These are phyloP conservation scores for Harpegnathos saltator DNA, from an alignment of 1,140 invertebrate genomes.

Conservation along the genomic window DNA sequence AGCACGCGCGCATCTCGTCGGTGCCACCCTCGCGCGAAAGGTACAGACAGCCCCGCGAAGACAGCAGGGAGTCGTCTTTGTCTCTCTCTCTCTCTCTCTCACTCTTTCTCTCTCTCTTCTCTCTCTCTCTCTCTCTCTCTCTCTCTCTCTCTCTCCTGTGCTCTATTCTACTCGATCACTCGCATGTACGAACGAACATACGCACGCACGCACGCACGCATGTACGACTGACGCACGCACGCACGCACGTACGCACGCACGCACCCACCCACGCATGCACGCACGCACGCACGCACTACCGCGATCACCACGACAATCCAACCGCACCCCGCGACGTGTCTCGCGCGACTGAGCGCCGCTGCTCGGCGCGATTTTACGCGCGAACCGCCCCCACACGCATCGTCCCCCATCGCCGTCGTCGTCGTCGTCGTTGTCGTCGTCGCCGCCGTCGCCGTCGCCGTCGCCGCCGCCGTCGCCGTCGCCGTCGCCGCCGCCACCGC, in stretches of 20 bases:
- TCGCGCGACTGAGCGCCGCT: constrained; percentile 68
- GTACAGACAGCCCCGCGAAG: constrained; percentile 24
- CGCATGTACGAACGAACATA: not conserved
- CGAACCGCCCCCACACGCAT: constrained; percentile 61
- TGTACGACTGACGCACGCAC: not conserved
- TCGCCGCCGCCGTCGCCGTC: constrained; percentile 24
- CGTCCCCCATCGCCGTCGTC: not conserved
- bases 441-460: constrained; percentile 3
- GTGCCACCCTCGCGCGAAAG: constrained; percentile 30
- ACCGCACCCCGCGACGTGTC: constrained; percentile 71
- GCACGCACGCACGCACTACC: not conserved
- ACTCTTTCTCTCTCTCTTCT: no score
- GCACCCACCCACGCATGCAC: not conserved
- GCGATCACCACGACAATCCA: constrained; percentile 35
- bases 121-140: no score
- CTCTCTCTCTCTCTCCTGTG: not conserved
- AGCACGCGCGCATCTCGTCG: constrained; percentile 52
- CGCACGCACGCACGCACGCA: not conserved
- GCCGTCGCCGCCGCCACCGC: constrained; percentile 11
- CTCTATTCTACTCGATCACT: not conserved
- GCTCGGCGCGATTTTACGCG: constrained; percentile 72
- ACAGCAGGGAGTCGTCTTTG: constrained; percentile 10
- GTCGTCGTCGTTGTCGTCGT: not conserved
- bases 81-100: not conserved
- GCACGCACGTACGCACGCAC: not conserved